Base-by-base conservation (phyloP, 2,888 invertebrate genomes). In the Tenthredo distinguenda region DNA sequence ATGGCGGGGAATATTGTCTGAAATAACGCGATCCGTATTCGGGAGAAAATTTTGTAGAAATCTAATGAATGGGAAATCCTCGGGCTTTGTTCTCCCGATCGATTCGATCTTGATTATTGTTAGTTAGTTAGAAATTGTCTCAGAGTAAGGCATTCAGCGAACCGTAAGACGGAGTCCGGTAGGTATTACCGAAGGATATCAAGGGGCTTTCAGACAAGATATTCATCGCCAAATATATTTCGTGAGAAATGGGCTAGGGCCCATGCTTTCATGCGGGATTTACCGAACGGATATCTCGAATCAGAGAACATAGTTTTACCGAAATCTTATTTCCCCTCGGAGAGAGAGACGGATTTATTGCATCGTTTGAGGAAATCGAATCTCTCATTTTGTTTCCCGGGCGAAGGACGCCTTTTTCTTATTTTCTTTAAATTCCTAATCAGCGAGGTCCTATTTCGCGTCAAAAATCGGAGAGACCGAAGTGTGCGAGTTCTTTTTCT, bases 261-360 rank as follows among this genome's bases (percentile, higher is more conserved):
- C 87, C 26, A 26, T 26, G 87, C 87, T 86, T 87, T 88, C 87
- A 87, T 88, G 89, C 87, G 85, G 88, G 86, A 86, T 87, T 86
- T 88, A 87, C 86, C 90, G 87, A 82, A 88, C 86, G 87, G 87
- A 21, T 26, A n/a, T 74, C 74, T 74, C n/a, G 43, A 74, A 74
- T 74, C 74, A 74, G 21, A 43, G 74, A 43, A 5, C 43, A 43
- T 43, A 43, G 43, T 74, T 74, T 71, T 71, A 37, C 40, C 74
- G 43, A 74, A 74, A 21, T 18, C 21, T 15, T 10, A 31, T 62
- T 21, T 68, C 15, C 68, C 34, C 68, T 18, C 15, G 15, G 34
- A 34, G 34, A 68, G 34, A 68, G 31, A 34, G 68, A 31, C 68
- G 68, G 68, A 34, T 34, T 68, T 18, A 26, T 10, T 62, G 12